Conservation (phyloP, 2,888 invertebrate genomes). For the Eudasyphora cyanicolor region DNA sequence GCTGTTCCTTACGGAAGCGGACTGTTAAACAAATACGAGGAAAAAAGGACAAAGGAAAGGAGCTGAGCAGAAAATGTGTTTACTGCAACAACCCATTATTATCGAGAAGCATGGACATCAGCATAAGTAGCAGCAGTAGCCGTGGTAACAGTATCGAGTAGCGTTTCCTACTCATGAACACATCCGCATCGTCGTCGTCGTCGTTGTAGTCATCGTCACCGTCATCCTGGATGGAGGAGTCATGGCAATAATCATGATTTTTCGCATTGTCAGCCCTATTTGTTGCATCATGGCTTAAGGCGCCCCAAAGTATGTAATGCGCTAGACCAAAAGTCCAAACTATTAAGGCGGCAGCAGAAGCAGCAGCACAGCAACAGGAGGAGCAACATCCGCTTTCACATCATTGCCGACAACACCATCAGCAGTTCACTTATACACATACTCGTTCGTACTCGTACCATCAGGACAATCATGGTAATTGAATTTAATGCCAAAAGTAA, state of each 20-base stretch:
- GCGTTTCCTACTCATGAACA: background rate
- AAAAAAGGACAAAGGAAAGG: background rate
- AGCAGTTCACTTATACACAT: background rate
- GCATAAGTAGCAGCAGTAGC: slow-evolving; percentile 32
- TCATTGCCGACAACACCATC: background rate
- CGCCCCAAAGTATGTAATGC: slow-evolving; percentile 36
- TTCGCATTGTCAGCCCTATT: slow-evolving; percentile 59
- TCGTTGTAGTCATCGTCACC: slow-evolving; percentile 12
- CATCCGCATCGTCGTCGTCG: slow-evolving; percentile 9
- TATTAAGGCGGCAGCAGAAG: background rate
- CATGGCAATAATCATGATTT: background rate
- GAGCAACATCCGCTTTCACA: background rate
- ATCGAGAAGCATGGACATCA: slow-evolving; percentile 4
- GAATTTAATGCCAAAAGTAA: slow-evolving; percentile 58
- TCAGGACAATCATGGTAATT: slow-evolving; percentile 48
- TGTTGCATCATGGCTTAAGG: slow-evolving; percentile 53
- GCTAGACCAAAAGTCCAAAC: background rate
- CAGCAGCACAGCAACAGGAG: background rate
- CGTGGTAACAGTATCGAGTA: no score
- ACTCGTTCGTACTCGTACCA: no score
- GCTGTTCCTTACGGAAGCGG: background rate
- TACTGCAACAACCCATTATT: background rate
- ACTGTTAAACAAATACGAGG: background rate
- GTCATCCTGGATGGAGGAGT: background rate
- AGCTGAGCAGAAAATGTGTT: slow-evolving; percentile 33